phyloP scores from a whole-genome alignment of 2,888 invertebrate genomes.

The Sabatieria punctata region DNA sequence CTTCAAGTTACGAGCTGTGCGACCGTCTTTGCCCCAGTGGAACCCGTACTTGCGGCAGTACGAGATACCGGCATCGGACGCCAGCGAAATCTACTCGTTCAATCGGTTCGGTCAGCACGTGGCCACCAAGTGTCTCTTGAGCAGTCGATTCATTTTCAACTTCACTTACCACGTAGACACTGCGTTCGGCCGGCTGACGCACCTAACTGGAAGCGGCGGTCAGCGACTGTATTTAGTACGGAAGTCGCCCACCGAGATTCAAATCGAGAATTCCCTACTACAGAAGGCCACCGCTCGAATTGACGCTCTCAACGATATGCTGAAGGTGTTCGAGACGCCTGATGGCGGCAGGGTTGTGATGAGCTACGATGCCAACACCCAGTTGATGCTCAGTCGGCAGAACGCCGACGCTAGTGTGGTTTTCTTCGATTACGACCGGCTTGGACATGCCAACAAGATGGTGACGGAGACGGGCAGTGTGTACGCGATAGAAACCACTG shows the following conservation, averaged over 20 bases:
- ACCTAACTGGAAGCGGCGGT: slow-evolving; percentile 65
- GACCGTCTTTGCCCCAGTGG: slow-evolving; percentile 27
- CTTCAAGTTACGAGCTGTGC: slow-evolving; percentile 26
- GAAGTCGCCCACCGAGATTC: neutral
- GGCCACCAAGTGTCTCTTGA: slow-evolving; percentile 49
- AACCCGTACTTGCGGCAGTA: slow-evolving; percentile 73
- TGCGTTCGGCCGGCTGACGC: slow-evolving; percentile 78
- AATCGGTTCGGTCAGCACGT: slow-evolving; percentile 75
- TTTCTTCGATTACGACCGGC: slow-evolving; percentile 58
- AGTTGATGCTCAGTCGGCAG: slow-evolving; percentile 42
- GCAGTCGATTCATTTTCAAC: slow-evolving; percentile 80
- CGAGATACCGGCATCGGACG: slow-evolving; percentile 77
- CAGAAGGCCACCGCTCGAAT: slow-evolving; percentile 28
- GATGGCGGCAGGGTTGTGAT: slow-evolving; percentile 4
- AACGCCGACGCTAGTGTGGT: slow-evolving; percentile 61
- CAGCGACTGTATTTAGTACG: slow-evolving; percentile 44
- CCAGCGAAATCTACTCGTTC: slow-evolving; percentile 50
- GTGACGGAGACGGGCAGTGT: neutral
- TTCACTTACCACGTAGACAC: slow-evolving; percentile 93
- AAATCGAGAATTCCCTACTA: slow-evolving; percentile 31
- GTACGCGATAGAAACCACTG: neutral
- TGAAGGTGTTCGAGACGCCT: slow-evolving; percentile 12
- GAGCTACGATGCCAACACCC: slow-evolving; percentile 12
- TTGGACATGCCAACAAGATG: neutral
- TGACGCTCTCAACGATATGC: slow-evolving; percentile 24